Percentiles rank a stretch among this genome's conserved stretches.
Conservation (phyloP, 2,888 invertebrate genomes). For the Apoda limacodes region DNA sequence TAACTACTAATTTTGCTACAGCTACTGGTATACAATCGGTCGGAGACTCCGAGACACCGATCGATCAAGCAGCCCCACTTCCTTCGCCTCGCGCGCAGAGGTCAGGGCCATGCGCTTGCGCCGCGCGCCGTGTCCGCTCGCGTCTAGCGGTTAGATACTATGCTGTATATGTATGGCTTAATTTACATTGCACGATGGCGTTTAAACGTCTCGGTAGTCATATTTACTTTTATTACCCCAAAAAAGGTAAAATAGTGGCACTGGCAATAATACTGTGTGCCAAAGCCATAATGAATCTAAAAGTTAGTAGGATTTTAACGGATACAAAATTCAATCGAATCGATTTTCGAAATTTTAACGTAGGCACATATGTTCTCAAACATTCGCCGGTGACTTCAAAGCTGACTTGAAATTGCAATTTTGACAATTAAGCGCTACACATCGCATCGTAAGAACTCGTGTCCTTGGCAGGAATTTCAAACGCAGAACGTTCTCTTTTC, state of each 20-base stretch:
- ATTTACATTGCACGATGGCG: too few relatives aligned
- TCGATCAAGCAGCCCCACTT: constrained; percentile 25
- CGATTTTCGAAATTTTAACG: constrained; percentile 27
- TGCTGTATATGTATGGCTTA: too few relatives aligned
- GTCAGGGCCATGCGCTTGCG: constrained; percentile 31
- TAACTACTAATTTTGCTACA: too few relatives aligned
- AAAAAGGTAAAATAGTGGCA: background rate
- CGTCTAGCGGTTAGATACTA: constrained; percentile 10
- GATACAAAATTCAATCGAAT: too few relatives aligned
- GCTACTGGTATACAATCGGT: background rate
- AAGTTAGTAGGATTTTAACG: too few relatives aligned
- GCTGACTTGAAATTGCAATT: constrained; percentile 44
- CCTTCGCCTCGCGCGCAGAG: constrained; percentile 26
- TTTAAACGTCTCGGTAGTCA: too few relatives aligned
- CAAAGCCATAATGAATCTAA: too few relatives aligned
- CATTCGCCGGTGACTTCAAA: constrained; percentile 48
- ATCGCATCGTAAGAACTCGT: constrained; percentile 38
- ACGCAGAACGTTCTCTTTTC: constrained; percentile 31
- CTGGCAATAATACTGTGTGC: too few relatives aligned
- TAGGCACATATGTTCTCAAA: constrained; percentile 12
- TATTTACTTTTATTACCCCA: too few relatives aligned
- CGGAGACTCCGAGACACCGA: constrained; percentile 25
- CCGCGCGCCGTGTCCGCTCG: constrained; percentile 8
- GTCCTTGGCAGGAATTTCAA: constrained; percentile 62
- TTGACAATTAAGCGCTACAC: constrained; percentile 63